These are phyloP conservation scores for Pitangus sulphuratus DNA, from an alignment of 2,797 vertebrate genomes.

Conservation along the genomic window DNA sequence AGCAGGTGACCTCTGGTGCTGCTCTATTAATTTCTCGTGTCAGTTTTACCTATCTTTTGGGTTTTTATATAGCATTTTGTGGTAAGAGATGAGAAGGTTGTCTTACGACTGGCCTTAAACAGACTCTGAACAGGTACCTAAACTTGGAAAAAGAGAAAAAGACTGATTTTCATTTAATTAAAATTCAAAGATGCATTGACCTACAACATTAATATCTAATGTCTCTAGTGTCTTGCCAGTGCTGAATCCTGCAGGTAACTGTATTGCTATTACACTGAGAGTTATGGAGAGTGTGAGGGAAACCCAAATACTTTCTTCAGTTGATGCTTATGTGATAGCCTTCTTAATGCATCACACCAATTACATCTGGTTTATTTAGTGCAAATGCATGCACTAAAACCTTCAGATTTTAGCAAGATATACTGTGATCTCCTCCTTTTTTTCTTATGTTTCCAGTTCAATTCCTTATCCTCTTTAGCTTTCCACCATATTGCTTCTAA, in stretches of 20 bases:
- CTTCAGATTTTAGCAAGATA: background rate
- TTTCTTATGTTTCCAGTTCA: background rate
- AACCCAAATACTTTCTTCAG: background rate
- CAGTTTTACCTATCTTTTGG: background rate
- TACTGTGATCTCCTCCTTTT: background rate
- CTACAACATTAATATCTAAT: background rate
- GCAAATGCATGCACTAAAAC: background rate
- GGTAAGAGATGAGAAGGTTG: background rate
- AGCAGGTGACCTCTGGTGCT: background rate
- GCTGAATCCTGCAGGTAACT: background rate
- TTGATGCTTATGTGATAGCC: background rate
- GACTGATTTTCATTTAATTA: background rate
- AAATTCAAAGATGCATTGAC: background rate
- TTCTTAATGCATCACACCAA: background rate
- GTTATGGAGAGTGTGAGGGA: background rate
- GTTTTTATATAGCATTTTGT: background rate
- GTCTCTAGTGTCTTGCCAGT: background rate
- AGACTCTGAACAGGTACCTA: background rate
- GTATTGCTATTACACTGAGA: background rate
- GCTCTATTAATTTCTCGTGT: rapidly evolving
- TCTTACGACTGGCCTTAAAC: background rate
- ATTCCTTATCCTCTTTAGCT: background rate
- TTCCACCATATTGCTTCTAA: background rate
- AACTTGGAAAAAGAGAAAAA: background rate
- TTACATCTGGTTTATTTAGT: background rate